A percentile compares a stretch with the other conserved stretches of the same genome.
These are phyloP conservation scores for Catotricha subobsoleta DNA, from an alignment of 2,888 invertebrate genomes.

Conservation along the genomic window DNA sequence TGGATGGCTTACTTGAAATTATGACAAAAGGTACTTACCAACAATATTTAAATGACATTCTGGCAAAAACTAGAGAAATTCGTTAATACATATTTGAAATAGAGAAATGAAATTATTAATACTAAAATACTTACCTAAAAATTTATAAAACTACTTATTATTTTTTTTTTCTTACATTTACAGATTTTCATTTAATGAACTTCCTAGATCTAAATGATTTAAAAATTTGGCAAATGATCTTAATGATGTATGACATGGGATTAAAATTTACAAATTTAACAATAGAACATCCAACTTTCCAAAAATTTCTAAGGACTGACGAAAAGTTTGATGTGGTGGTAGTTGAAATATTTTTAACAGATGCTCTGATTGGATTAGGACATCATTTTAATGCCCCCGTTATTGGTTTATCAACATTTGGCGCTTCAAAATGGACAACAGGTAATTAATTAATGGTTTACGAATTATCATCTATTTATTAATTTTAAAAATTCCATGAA, in stretches of 20 bases:
- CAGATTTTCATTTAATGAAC: no score
- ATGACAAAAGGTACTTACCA: no score
- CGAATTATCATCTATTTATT: no score
- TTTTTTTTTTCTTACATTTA: no score
- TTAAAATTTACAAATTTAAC: slow-evolving; percentile 1
- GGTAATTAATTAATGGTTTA: no score
- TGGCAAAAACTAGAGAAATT: no score
- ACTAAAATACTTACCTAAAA: no score
- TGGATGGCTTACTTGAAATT: neutral
- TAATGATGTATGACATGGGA: neutral
- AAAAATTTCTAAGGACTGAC: slow-evolving; percentile 13
- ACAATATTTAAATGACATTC: no score
- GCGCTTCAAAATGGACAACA: slow-evolving; percentile 8
- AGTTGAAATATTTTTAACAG: slow-evolving; percentile 13
- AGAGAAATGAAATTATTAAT: no score
- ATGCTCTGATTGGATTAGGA: slow-evolving; percentile 15
- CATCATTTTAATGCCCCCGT: slow-evolving; percentile 15
- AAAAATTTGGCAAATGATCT: neutral
- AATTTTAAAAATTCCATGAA: no score
- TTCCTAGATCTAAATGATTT: neutral
- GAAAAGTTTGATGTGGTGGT: slow-evolving; percentile 14
- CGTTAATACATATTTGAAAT: no score
- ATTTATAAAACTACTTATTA: no score
- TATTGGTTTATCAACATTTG: slow-evolving; percentile 10
- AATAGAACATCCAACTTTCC: slow-evolving; percentile 2